Conservation (phyloP, 2,113 vertebrate genomes). For the Edolisoma coerulescens region DNA sequence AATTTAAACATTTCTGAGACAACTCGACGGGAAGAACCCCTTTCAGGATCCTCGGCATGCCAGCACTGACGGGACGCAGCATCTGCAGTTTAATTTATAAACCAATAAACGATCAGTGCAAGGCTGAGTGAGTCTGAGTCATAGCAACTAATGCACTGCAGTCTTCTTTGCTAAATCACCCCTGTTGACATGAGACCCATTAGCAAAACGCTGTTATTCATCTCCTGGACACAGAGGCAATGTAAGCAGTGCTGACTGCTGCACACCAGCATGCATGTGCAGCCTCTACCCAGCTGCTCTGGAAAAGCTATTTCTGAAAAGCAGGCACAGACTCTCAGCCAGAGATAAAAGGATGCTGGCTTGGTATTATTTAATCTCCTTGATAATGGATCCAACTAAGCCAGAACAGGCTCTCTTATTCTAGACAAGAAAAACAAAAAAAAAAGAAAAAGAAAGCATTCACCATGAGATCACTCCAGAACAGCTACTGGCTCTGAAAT, state of each 20-base stretch:
- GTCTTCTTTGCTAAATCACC: conserved; percentile 19
- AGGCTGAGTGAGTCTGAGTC: conserved; percentile 20
- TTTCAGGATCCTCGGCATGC: not conserved
- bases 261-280: not conserved
- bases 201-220: conserved; percentile 21
- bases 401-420: not conserved
- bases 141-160: conserved; percentile 40
- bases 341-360: not conserved
- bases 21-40: not conserved
- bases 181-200: conserved; percentile 37
- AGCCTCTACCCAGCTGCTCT: not conserved
- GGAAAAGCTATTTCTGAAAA: not conserved
- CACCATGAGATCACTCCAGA: not conserved
- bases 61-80: not conserved
- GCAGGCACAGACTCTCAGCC: not conserved
- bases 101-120: not conserved
- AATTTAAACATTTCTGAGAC: not conserved
- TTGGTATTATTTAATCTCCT: not conserved
- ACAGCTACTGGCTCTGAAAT: not conserved
- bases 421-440: not conserved
- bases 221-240: not conserved
- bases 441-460: not conserved
- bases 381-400: not conserved
- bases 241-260: not conserved
- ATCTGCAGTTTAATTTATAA: conserved; percentile 26